These are phyloP conservation scores for Bucorvus abyssinicus DNA, from an alignment of 2,797 vertebrate genomes.

Conservation along the genomic window DNA sequence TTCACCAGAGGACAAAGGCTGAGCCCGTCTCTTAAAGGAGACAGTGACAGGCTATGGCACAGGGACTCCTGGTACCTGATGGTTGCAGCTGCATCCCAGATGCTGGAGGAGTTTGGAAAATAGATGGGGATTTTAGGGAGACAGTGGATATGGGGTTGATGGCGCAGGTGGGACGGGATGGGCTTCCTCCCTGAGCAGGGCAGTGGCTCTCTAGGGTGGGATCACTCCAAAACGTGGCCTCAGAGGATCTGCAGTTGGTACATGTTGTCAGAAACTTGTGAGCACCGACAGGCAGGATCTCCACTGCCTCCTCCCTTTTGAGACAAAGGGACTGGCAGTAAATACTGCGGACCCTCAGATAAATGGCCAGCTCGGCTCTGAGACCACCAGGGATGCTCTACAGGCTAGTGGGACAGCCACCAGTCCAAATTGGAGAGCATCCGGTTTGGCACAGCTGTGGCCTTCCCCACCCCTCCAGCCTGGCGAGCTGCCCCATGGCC, in stretches of 20 bases:
- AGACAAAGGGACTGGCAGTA: background rate
- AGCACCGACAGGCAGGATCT: background rate
- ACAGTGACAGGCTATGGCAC: background rate
- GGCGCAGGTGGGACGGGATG: background rate
- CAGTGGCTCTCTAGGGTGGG: background rate
- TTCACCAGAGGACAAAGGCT: background rate
- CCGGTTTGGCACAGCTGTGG: background rate
- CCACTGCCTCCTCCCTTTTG: background rate
- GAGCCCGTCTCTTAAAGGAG: background rate
- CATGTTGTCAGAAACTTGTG: background rate
- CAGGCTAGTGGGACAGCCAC: background rate
- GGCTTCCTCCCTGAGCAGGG: background rate
- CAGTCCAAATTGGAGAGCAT: background rate
- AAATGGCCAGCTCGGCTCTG: rapidly evolving
- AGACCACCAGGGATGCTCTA: background rate
- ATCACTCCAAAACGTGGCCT: rapidly evolving
- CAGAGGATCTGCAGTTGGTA: background rate
- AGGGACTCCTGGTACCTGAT: background rate
- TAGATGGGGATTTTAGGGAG: background rate
- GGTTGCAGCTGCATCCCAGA: background rate
- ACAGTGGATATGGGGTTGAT: rapidly evolving
- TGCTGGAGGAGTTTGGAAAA: background rate
- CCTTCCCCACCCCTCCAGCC: background rate
- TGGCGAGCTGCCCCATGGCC: background rate
- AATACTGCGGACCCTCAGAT: background rate